Evolutionary conservation across 1,140 invertebrate genomes (phyloP), one percentile per base, ranked within the genome.

Genomic region (Asobara japonica): DNA sequence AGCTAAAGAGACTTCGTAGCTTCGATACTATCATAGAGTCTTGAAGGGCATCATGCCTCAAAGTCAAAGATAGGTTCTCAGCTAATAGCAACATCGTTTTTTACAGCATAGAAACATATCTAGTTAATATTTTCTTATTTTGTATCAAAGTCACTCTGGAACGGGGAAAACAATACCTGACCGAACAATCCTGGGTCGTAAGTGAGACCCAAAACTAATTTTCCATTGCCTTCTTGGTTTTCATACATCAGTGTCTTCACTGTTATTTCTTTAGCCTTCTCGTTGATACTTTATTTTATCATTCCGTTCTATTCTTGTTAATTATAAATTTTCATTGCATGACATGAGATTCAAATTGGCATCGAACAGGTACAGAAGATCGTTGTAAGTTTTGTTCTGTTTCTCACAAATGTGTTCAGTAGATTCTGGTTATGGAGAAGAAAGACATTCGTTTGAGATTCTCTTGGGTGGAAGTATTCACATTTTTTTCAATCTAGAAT

Each of bases 1-100:
- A 67, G 45, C 69, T 71, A 72, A 71, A 71, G 71, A 75, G 74
- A 72, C 48, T 75, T 75, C 74, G 74, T 75, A 75, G 74, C 69
- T 75, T 72, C 69, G 68, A 72, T 75, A 75, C 74, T 75, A 75
- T 75, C 74, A 69, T 71, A 69, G 70, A 75, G 70, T 75, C 68
- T 69, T 65, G 29, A 61, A 75, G 74, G 45, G 48, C 27, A 67
- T 16, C 36, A 48, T 68, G 29, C 33, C 61, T 64, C 41, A 33
- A 72, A 65, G 48, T 67, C 0, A 20, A 38, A 41, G 3, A 71
- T 27, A 74, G n/a, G n/a, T 38, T 65, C 65, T 71, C 18, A 41
- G 64, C 61, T 65, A 45, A 71, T 71, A 71, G 38, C 60, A 70
- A 62, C 61, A 22, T 18, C 18, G 36, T 38, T 62, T 62, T 69